A percentile compares a stretch with the other conserved stretches of the same genome.
These are phyloP conservation scores for Pomatorhinus ruficollis DNA, from an alignment of 2,113 vertebrate species.

Conservation along the genomic window DNA sequence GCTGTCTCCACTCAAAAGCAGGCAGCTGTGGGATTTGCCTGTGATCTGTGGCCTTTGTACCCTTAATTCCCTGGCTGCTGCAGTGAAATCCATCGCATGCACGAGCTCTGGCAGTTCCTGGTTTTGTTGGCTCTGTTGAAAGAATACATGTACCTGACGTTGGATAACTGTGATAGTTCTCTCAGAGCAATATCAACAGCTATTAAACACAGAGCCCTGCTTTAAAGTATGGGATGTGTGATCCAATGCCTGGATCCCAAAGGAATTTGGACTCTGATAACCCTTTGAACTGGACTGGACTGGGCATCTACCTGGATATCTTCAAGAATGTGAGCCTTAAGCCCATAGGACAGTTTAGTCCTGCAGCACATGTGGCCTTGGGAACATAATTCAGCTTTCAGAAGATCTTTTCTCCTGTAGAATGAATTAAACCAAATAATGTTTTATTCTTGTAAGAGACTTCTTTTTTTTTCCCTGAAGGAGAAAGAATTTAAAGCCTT, in stretches of 20 bases:
- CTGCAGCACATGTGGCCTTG: neutral
- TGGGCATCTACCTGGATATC: neutral
- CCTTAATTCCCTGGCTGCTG: neutral
- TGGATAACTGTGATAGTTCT: neutral
- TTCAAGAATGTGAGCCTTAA: neutral
- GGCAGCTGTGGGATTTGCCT: neutral
- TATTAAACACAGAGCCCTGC: neutral
- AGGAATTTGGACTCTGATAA: neutral
- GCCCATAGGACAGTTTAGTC: neutral
- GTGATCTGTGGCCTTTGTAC: neutral
- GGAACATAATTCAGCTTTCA: neutral
- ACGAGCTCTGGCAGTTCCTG: neutral
- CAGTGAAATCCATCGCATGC: neutral
- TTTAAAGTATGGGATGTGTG: neutral
- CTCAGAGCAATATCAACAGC: neutral
- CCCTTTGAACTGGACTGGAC: neutral
- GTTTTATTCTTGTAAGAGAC: slow-evolving; percentile 24
- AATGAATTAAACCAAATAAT: neutral
- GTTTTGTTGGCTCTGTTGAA: neutral
- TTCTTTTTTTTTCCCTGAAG: neutral
- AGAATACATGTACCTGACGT: neutral
- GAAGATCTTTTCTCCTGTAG: neutral
- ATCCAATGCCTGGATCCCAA: neutral
- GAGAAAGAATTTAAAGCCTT: slow-evolving; percentile 17
- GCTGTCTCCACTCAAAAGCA: neutral